Percentiles rank a stretch among this genome's conserved stretches.
Conservation (phyloP, 2,113 vertebrate species). For the Amazona guildingii region DNA sequence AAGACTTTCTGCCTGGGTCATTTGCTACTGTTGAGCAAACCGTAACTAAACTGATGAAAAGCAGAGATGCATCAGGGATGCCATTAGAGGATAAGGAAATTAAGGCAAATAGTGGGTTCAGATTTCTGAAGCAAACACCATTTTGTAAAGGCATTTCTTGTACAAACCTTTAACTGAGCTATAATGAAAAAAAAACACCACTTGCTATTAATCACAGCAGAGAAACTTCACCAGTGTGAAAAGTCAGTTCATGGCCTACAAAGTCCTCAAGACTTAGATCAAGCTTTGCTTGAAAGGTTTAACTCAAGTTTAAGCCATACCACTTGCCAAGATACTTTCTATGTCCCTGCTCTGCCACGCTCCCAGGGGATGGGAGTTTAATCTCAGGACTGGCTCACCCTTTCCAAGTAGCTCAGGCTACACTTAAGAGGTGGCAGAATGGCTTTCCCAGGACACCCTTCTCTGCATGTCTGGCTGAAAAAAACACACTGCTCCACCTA, state of each 20-base stretch:
- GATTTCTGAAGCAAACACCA: not conserved
- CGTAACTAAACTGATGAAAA: not conserved
- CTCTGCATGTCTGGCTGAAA: not conserved
- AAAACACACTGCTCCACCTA: not conserved
- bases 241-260: not conserved
- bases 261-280: not conserved
- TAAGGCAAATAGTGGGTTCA: not conserved
- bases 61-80: not conserved
- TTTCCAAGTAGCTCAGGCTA: not conserved
- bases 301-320: not conserved
- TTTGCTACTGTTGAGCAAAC: not conserved
- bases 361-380: rapidly evolving
- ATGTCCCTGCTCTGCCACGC: no score
- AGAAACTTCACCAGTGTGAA: not conserved
- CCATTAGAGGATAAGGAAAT: not conserved
- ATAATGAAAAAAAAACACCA: not conserved
- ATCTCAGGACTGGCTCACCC: not conserved
- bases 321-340: not conserved
- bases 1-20: not conserved
- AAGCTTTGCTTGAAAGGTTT: not conserved
- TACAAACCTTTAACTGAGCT: not conserved
- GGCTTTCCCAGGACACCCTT: not conserved
- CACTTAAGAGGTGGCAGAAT: not conserved
- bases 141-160: not conserved
- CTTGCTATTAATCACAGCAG: not conserved